Percentiles rank a stretch among this genome's conserved stretches.
Conservation (phyloP, 1,140 invertebrate species). For the Drosophila bocki region DNA sequence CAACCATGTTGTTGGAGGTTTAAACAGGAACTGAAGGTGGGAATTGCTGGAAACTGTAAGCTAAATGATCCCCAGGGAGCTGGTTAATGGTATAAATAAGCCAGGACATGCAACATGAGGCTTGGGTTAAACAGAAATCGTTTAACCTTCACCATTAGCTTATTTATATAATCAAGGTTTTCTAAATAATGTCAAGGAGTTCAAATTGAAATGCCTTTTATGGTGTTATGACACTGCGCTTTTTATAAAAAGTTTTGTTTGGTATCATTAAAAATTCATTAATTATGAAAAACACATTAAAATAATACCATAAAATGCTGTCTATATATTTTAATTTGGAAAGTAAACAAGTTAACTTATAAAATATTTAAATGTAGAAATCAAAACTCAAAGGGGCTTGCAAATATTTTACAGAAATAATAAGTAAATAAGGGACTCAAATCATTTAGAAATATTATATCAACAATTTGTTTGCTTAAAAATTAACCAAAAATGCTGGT, state of each 20-base stretch:
- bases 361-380: neutral
- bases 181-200: neutral
- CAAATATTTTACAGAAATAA: conserved; percentile 9
- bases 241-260: no score
- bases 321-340: neutral
- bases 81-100: neutral
- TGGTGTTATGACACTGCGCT: neutral
- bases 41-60: no score
- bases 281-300: neutral
- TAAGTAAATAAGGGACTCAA: neutral
- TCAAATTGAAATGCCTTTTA: neutral
- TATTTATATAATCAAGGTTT: neutral
- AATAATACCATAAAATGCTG: neutral
- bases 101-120: conserved; percentile 24
- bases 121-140: neutral
- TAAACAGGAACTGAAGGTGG: conserved; percentile 3
- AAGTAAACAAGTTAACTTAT: neutral
- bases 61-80: conserved; percentile 4
- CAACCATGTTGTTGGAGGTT: conserved; percentile 15
- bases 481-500: conserved; percentile 5
- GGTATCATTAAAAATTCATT: neutral
- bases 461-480: neutral
- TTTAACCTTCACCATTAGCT: neutral
- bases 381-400: neutral
- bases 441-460: neutral